phyloP scores from a whole-genome alignment of 1,140 invertebrate species.

The Druon quercuslanigerum region DNA sequence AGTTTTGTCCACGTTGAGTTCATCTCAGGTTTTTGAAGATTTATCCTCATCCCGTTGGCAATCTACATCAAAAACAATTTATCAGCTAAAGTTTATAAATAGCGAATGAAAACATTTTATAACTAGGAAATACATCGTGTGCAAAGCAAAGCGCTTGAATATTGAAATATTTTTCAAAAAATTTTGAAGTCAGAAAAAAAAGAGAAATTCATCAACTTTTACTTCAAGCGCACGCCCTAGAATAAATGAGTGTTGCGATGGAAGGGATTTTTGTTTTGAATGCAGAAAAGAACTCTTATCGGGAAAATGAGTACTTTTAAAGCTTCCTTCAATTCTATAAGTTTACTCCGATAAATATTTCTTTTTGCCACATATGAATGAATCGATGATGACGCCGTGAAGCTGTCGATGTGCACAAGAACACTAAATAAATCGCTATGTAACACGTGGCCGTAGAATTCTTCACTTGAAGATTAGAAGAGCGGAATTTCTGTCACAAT shows the following conservation, averaged over 20 bases:
- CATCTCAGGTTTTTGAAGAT: slow-evolving; percentile 11
- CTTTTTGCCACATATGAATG: not conserved
- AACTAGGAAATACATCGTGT: not conserved
- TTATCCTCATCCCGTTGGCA: slow-evolving; percentile 18
- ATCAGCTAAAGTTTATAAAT: not conserved
- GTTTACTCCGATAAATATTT: not conserved
- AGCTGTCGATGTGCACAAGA: not conserved
- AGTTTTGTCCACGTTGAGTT: not conserved
- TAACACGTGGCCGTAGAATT: not conserved
- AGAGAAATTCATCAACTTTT: not conserved
- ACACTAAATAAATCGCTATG: not conserved
- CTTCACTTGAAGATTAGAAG: not conserved
- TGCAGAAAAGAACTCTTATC: slow-evolving; percentile 3
- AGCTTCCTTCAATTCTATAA: not conserved
- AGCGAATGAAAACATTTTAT: not conserved
- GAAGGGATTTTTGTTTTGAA: not conserved
- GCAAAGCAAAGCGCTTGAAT: slow-evolving; percentile 6
- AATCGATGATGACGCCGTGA: not conserved
- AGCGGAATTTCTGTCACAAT: not conserved
- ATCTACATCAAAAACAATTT: slow-evolving; percentile 16
- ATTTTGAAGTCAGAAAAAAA: not conserved
- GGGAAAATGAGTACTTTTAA: not conserved
- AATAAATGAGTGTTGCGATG: not conserved
- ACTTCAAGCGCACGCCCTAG: not conserved
- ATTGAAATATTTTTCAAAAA: not conserved